These are phyloP conservation scores for Motacilla alba DNA, from an alignment of 2,113 vertebrate genomes.

Conservation along the genomic window DNA sequence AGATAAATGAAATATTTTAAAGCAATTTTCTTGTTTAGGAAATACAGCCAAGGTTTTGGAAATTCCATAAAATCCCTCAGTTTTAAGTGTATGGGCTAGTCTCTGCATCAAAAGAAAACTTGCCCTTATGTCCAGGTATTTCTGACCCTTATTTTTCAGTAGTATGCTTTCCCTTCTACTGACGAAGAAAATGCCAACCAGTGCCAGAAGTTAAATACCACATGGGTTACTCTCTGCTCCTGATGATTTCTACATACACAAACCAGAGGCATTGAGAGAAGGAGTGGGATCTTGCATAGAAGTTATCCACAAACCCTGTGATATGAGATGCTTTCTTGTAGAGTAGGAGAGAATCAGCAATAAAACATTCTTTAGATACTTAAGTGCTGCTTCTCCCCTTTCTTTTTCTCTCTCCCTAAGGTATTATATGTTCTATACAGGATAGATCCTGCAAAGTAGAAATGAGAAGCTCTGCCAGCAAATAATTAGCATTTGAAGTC, in stretches of 20 bases:
- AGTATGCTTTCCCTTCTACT: neutral
- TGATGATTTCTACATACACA: neutral
- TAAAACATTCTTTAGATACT: neutral
- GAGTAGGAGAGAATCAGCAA: neutral
- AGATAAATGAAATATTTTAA: neutral
- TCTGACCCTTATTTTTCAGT: neutral
- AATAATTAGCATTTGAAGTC: neutral
- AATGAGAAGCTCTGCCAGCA: neutral
- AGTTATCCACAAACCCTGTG: neutral
- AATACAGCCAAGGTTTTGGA: neutral
- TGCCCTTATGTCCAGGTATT: neutral
- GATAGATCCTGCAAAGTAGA: neutral
- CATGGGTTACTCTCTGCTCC: neutral
- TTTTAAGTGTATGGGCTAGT: neutral
- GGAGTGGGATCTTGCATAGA: neutral
- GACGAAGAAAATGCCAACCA: neutral
- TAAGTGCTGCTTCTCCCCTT: neutral
- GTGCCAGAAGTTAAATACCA: neutral
- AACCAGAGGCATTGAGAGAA: neutral
- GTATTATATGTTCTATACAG: neutral
- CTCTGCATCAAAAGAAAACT: neutral
- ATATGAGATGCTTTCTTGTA: neutral
- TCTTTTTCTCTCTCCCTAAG: neutral
- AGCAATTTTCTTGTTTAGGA: neutral
- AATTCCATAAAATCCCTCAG: neutral